A percentile compares a stretch with the other conserved stretches of the same genome.
These are phyloP conservation scores for Paraescarpia echinospica DNA, from an alignment of 1,140 invertebrate species.

Conservation along the genomic window DNA sequence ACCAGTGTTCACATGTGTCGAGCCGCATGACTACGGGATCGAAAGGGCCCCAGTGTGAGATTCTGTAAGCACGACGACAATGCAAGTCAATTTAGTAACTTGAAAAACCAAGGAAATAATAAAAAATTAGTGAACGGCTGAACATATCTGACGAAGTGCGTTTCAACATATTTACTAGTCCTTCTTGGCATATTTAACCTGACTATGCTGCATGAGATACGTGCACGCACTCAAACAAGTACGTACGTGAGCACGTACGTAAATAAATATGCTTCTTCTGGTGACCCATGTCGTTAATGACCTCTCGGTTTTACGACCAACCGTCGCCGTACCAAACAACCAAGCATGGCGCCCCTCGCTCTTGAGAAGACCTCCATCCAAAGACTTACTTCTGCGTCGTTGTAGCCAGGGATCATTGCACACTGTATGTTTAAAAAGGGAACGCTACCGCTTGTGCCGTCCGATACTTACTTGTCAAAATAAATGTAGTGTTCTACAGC, in stretches of 20 bases:
- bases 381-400: background rate
- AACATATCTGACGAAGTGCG: background rate
- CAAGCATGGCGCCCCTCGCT: background rate
- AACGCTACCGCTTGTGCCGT: background rate
- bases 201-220: background rate
- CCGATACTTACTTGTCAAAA: background rate
- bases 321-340: background rate
- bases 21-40: background rate
- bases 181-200: background rate
- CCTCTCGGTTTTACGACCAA: background rate
- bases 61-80: background rate
- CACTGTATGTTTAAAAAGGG: background rate
- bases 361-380: background rate
- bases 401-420: background rate
- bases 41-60: background rate
- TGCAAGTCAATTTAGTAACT: background rate
- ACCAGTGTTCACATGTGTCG: background rate
- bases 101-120: background rate
- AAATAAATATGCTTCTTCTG: background rate
- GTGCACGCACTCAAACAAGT: background rate
- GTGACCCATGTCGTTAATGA: background rate
- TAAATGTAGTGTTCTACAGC: background rate
- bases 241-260: background rate
- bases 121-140: background rate
- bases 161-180: background rate